Evolutionary conservation across 2,888 invertebrate species (phyloP).

Genomic region (Ormyrus labotus): DNA sequence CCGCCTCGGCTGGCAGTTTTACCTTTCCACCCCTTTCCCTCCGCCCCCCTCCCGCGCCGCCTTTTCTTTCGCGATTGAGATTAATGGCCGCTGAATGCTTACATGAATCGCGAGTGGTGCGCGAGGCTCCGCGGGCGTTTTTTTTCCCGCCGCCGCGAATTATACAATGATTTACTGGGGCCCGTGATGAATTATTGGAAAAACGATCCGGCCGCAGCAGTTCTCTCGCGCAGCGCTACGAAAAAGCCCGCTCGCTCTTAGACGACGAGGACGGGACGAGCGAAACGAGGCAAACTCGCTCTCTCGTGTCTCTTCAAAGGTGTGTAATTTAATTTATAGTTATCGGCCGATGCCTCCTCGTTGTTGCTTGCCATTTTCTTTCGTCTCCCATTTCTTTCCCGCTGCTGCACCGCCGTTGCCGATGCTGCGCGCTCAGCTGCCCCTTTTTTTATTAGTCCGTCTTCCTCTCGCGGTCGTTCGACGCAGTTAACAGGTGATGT

Average conservation of each 20-base stretch:
- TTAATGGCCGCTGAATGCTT: constrained; percentile 50
- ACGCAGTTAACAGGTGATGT: constrained; percentile 37
- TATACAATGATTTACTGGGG: constrained; percentile 54
- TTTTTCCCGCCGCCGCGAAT: constrained; percentile 43
- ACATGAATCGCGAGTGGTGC: constrained; percentile 49
- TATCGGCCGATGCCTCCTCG: constrained; percentile 27
- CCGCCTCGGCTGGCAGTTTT: background rate
- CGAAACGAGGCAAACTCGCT: constrained; percentile 14
- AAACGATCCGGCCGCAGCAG: constrained; percentile 37
- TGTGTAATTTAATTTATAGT: constrained; percentile 54
- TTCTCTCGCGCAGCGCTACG: background rate
- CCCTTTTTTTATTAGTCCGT: background rate
- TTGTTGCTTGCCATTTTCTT: constrained; percentile 36
- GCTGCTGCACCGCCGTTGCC: background rate
- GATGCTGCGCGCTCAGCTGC: background rate
- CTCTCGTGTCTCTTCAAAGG: constrained; percentile 33
- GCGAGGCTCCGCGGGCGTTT: constrained; percentile 41
- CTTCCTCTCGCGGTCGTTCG: background rate
- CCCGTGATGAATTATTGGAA: constrained; percentile 55
- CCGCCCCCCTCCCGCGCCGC: background rate
- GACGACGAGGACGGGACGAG: background rate
- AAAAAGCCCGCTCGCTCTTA: constrained; percentile 30
- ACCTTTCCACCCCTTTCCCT: constrained; percentile 2
- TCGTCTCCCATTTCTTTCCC: background rate
- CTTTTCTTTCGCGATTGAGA: constrained; percentile 54